Evolutionary conservation across 1,140 invertebrate genomes (phyloP).

Genomic region (Pogonus chalceus): DNA sequence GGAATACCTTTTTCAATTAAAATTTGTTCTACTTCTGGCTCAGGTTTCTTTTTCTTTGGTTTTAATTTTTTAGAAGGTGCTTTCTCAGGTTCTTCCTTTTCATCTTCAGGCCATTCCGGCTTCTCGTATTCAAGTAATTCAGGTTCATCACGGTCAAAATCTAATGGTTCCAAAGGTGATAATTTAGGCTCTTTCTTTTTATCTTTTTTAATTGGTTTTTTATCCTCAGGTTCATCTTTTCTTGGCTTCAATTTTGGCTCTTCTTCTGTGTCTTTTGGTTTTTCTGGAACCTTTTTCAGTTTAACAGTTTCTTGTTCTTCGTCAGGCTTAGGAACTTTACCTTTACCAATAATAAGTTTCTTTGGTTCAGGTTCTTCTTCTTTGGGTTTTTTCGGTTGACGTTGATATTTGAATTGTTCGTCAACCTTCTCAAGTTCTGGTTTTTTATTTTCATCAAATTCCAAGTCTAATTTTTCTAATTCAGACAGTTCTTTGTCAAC

Average conservation of each 20-base stretch:
- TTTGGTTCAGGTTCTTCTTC: constrained; percentile 40
- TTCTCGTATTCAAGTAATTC: constrained; percentile 31
- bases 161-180: constrained; percentile 31
- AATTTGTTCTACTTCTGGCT: constrained; percentile 41
- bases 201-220: constrained; percentile 26
- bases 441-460: constrained; percentile 41
- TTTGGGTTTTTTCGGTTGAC: constrained; percentile 28
- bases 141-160: constrained; percentile 22
- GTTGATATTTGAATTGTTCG: constrained; percentile 23
- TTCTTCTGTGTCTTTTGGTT: constrained; percentile 26
- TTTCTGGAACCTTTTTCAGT: constrained; percentile 26
- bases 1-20: constrained; percentile 42
- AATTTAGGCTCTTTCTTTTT: too few species aligned
- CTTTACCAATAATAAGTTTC: constrained; percentile 36
- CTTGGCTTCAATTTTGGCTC: constrained; percentile 24
- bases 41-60: constrained; percentile 37
- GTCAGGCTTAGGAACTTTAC: constrained; percentile 37
- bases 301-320: constrained; percentile 33
- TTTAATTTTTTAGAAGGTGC: constrained; percentile 36
- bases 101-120: constrained; percentile 26
- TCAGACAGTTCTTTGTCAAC: constrained; percentile 61
- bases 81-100: constrained; percentile 30
- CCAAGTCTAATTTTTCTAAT: constrained; percentile 56
- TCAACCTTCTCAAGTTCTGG: constrained; percentile 27
- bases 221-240: constrained; percentile 23